Conservation (phyloP, 2,797 vertebrate species). For the Urophycis tenuis region DNA sequence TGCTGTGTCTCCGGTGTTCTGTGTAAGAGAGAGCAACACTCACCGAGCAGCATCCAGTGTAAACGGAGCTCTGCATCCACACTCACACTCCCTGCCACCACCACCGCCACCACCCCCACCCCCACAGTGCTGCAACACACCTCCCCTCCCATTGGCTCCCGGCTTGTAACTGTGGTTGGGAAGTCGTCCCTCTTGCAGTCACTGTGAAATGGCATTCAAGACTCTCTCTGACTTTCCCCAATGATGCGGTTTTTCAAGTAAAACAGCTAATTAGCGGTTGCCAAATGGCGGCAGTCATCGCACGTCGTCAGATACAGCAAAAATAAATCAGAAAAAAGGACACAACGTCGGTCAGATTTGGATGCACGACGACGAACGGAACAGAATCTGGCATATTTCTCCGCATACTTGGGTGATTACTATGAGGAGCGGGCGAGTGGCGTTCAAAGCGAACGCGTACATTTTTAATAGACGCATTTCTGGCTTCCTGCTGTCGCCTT, state of each 20-base stretch:
- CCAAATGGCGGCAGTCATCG: neutral
- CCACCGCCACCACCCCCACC: no score
- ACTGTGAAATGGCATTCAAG: neutral
- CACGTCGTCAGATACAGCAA: neutral
- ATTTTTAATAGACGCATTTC: neutral
- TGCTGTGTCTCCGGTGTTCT: slow-evolving; percentile 9
- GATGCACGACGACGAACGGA: neutral
- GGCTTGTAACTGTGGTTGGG: neutral
- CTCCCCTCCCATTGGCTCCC: neutral
- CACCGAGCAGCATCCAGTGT: slow-evolving; percentile 26
- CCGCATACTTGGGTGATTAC: neutral
- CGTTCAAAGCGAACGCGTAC: neutral
- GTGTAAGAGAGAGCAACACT: slow-evolving; percentile 16
- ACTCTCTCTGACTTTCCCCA: neutral
- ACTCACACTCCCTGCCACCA: neutral
- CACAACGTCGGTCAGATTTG: neutral
- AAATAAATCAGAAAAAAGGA: neutral
- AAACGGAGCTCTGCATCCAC: slow-evolving; percentile 16
- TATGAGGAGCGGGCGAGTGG: neutral
- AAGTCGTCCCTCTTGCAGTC: neutral
- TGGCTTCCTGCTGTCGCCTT: neutral
- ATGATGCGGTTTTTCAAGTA: neutral
- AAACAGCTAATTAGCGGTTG: neutral
- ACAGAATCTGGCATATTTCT: neutral
- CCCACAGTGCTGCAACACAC: neutral